Conservation (phyloP, 2,888 invertebrate genomes). For the Drosophila mulleri region DNA sequence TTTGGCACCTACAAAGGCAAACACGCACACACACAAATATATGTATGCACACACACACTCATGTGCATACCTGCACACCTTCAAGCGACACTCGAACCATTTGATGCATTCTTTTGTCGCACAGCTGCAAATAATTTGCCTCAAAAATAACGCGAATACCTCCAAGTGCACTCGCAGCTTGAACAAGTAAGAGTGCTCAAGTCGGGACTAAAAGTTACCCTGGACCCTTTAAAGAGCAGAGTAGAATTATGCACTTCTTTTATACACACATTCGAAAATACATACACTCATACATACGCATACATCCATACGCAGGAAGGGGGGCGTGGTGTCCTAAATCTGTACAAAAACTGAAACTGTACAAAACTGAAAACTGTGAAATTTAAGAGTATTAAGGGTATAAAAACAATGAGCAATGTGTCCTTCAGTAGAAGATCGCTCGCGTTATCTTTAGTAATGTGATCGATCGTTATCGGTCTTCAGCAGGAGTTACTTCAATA, state of each 20-base stretch:
- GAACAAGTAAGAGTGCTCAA: not conserved
- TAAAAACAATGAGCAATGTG: slow-evolving; percentile 22
- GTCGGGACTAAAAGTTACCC: too few relatives aligned
- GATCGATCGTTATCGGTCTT: slow-evolving; percentile 6
- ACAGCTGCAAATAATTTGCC: slow-evolving; percentile 9
- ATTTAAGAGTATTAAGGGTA: too few relatives aligned
- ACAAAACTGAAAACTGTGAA: too few relatives aligned
- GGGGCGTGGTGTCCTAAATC: too few relatives aligned
- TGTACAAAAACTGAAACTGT: too few relatives aligned
- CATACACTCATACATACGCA: too few relatives aligned
- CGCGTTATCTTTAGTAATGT: too few relatives aligned
- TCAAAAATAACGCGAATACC: slow-evolving; percentile 4
- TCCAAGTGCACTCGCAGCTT: not conserved
- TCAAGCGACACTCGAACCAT: not conserved
- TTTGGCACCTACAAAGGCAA: slow-evolving; percentile 30
- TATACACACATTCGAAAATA: too few relatives aligned
- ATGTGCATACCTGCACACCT: not conserved
- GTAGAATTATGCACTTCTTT: too few relatives aligned
- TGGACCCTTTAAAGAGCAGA: too few relatives aligned
- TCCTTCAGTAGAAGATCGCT: not conserved
- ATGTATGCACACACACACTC: not conserved
- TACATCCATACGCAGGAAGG: too few relatives aligned
- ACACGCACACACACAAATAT: slow-evolving; percentile 16
- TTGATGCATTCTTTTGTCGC: slow-evolving; percentile 36
- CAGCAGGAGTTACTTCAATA: not conserved